Conservation (phyloP, 2,113 vertebrate genomes). For the Spheniscus mendiculus region DNA sequence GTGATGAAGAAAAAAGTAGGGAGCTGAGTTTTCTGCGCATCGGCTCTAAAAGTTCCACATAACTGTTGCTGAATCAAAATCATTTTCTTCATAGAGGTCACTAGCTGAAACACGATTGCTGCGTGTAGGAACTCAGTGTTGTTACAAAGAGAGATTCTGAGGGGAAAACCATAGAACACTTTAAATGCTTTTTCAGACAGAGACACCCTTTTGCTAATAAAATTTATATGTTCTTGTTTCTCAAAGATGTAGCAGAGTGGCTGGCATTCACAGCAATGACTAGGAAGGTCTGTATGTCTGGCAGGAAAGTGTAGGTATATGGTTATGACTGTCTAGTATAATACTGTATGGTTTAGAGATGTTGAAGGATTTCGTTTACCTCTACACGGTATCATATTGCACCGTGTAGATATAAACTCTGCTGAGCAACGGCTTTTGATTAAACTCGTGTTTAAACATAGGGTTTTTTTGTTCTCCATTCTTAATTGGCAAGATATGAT, state of each 20-base stretch:
- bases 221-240: background rate
- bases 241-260: background rate
- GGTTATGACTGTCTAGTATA: background rate
- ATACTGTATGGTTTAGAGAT: background rate
- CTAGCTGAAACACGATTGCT: background rate
- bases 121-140: accelerated
- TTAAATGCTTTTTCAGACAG: background rate
- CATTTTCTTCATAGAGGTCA: background rate
- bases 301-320: background rate
- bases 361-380: background rate
- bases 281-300: background rate
- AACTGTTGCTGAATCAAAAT: background rate
- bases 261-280: background rate
- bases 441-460: background rate
- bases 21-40: background rate
- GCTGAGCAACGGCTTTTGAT: background rate
- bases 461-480: background rate
- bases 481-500: background rate
- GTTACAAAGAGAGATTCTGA: background rate
- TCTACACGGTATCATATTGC: background rate
- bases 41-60: background rate
- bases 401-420: background rate
- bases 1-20: background rate
- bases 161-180: accelerated
- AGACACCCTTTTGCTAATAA: background rate